phyloP scores from a whole-genome alignment of 1,140 invertebrate genomes.

The Sitodiplosis mosellana region DNA sequence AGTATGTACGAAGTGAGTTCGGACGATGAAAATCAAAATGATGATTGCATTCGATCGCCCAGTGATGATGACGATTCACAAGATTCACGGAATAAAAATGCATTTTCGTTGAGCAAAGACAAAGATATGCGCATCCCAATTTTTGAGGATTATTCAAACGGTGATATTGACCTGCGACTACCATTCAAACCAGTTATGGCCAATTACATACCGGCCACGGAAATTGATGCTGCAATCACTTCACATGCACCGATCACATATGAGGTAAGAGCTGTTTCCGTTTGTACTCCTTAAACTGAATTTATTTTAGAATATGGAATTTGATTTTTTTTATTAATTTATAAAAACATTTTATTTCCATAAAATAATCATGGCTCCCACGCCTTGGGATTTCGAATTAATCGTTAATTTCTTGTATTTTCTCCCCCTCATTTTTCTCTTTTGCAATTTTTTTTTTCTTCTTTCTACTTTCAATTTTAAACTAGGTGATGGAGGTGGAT shows the following conservation, averaged over 20 bases:
- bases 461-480: not conserved
- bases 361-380: no score
- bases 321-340: not conserved
- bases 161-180: constrained; percentile 54
- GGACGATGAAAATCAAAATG: not conserved
- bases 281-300: not conserved
- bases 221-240: constrained; percentile 63
- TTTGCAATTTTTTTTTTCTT: not conserved
- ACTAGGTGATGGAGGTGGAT: constrained; percentile 31
- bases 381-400: no score
- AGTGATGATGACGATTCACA: not conserved
- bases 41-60: not conserved
- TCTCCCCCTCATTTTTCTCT: not conserved
- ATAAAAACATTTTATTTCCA: not conserved
- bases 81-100: not conserved
- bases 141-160: constrained; percentile 18
- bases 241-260: constrained; percentile 55
- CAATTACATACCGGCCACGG: constrained; percentile 59
- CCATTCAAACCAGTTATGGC: constrained; percentile 55
- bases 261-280: constrained; percentile 27
- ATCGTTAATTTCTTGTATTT: no score
- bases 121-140: constrained; percentile 7
- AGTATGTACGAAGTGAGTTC: not conserved
- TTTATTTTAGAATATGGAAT: not conserved
- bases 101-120: constrained; percentile 4